Evolutionary conservation across 2,113 vertebrate genomes (phyloP).

Genomic region (Elephantulus edwardii): DNA sequence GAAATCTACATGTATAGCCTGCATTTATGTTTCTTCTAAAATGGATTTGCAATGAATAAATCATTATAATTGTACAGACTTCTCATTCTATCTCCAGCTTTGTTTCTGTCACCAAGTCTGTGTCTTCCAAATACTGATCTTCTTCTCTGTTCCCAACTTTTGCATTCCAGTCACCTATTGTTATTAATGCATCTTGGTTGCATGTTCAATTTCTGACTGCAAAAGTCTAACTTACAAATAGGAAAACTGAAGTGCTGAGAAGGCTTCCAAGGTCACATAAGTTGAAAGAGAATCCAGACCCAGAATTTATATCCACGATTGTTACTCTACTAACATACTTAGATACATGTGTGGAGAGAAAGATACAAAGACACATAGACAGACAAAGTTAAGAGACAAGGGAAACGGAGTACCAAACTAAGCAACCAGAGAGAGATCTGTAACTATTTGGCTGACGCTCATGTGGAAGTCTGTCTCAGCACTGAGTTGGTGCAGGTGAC

Average conservation of each 20-base stretch:
- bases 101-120: no score
- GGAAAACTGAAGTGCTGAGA: background rate
- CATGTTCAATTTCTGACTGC: background rate
- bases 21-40: no score
- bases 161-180: no score
- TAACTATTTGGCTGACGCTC: background rate
- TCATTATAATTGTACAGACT: no score
- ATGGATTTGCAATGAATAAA: no score
- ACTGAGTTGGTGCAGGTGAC: background rate
- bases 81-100: no score
- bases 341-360: background rate
- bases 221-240: no score
- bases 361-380: background rate
- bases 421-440: background rate
- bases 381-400: background rate
- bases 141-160: no score
- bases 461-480: background rate
- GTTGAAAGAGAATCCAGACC: background rate
- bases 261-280: background rate
- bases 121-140: no score
- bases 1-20: no score
- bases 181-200: no score
- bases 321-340: no score
- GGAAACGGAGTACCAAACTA: background rate
- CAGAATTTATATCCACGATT: background rate